Evolutionary conservation across 2,113 vertebrate species (phyloP).

Genomic region (Gambusia affinis): DNA sequence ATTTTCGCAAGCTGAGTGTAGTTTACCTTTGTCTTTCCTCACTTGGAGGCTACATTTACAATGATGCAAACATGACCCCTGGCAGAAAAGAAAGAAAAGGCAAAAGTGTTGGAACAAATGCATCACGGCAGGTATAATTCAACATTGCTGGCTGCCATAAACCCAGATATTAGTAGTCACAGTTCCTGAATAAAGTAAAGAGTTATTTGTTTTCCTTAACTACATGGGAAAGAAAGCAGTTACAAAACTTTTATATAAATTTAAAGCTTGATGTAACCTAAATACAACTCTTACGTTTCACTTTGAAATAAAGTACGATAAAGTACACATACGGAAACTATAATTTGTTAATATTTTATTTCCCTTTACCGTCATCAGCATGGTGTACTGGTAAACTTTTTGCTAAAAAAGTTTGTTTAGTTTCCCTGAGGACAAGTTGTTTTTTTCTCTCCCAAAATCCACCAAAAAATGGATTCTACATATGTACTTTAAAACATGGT

Average conservation of each 20-base stretch:
- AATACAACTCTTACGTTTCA: neutral
- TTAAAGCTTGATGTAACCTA: too few species aligned
- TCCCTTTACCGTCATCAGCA: neutral
- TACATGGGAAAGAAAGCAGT: too few species aligned
- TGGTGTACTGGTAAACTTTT: neutral
- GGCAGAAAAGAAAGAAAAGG: constrained; percentile 5
- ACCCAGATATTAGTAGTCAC: too few species aligned
- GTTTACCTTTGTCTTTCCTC: constrained; percentile 95
- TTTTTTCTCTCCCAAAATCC: neutral
- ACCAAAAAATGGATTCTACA: neutral
- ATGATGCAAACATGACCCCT: constrained; percentile 91
- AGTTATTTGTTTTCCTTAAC: too few species aligned
- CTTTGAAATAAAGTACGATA: neutral
- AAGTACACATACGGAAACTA: neutral
- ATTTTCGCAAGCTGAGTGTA: constrained; percentile 94
- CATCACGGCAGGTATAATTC: too few species aligned
- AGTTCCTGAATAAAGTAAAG: too few species aligned
- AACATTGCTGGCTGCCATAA: too few species aligned
- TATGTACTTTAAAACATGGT: neutral
- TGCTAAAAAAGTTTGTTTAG: neutral
- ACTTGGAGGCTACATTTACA: constrained; percentile 94
- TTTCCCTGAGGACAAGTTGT: neutral
- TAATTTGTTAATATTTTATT: neutral
- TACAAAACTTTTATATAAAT: neutral
- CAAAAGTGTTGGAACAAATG: neutral